These are phyloP conservation scores for Hyposmocoma kahamanoa DNA, from an alignment of 1,140 invertebrate species.

Conservation along the genomic window DNA sequence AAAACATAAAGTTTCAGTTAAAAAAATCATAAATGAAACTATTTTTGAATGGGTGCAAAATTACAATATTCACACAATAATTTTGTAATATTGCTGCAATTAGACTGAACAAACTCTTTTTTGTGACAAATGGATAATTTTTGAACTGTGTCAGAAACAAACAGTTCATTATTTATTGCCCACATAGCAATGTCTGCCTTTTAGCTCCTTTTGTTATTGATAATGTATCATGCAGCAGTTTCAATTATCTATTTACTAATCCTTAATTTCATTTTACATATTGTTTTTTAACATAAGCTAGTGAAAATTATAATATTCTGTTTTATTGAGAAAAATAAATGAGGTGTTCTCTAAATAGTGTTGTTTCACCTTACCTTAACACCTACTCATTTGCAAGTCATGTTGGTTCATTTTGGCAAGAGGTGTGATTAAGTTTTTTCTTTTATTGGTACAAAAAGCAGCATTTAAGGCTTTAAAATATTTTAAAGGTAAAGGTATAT, in stretches of 20 bases:
- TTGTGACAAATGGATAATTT: no score
- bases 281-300: slow-evolving; percentile 60
- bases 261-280: slow-evolving; percentile 40
- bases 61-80: slow-evolving; percentile 26
- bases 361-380: slow-evolving; percentile 34
- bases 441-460: no score
- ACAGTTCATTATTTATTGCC: no score
- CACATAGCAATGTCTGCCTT: no score
- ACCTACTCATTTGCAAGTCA: slow-evolving; percentile 42
- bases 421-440: no score
- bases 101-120: slow-evolving; percentile 13
- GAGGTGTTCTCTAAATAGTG: slow-evolving; percentile 48
- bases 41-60: slow-evolving; percentile 46
- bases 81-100: slow-evolving; percentile 20
- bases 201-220: neutral
- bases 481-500: no score
- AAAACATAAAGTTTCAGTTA: slow-evolving; percentile 59
- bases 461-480: no score
- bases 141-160: no score
- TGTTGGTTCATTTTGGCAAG: slow-evolving; percentile 44
- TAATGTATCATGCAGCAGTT: slow-evolving; percentile 2
- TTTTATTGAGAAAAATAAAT: slow-evolving; percentile 67
- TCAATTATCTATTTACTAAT: slow-evolving; percentile 28
- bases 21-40: slow-evolving; percentile 52
- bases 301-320: slow-evolving; percentile 71